Conservation (phyloP, 1,140 invertebrate genomes). For the Mercenaria mercenaria region DNA sequence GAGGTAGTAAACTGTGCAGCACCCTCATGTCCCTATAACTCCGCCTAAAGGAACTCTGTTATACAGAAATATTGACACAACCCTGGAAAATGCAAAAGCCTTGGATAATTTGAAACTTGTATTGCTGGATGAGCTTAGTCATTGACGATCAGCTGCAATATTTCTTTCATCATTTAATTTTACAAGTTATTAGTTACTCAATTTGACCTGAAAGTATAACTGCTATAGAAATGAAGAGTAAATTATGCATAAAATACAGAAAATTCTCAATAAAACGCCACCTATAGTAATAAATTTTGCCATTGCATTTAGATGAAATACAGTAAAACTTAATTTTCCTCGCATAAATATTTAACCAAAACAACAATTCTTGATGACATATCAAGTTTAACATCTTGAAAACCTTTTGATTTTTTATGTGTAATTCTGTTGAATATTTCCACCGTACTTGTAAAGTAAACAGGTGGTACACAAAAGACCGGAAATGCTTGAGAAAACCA, state of each 20-base stretch:
- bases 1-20: too few species aligned
- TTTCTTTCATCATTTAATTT: too few species aligned
- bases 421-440: background rate
- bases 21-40: too few species aligned
- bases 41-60: too few species aligned
- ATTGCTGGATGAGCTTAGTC: too few species aligned
- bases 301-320: background rate
- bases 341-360: background rate
- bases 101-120: too few species aligned
- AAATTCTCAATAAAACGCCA: background rate
- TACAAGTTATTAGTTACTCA: too few species aligned
- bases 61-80: too few species aligned
- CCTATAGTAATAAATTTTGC: background rate
- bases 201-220: too few species aligned
- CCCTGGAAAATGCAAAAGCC: too few species aligned
- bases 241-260: background rate
- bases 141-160: too few species aligned
- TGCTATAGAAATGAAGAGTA: too few species aligned
- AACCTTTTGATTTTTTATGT: background rate
- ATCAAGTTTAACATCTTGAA: background rate
- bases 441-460: conserved; percentile 5
- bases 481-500: background rate
- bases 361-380: background rate
- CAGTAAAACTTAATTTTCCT: background rate
- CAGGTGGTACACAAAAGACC: background rate